Evolutionary conservation across 2,888 invertebrate species (phyloP), one percentile per base, ranked within the genome.

Genomic region (Calephelis perditalis): DNA sequence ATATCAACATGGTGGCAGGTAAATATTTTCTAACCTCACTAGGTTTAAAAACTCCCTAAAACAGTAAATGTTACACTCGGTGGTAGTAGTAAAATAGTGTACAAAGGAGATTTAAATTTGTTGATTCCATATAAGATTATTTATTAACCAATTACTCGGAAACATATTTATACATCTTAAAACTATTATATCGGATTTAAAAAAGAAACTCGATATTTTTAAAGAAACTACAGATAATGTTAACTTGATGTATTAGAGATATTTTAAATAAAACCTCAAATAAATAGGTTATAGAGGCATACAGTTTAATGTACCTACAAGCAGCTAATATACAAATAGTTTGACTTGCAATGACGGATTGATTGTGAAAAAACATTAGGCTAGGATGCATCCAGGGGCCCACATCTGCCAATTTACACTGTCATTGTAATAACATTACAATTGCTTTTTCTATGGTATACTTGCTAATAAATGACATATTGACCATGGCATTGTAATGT

Each of bases 21-120:
- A n/a, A 52, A 54, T 11, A 54, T 7, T 54, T 54, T 54, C 36
- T 54, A 54, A 54, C 36, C 54, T 54, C 54, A 54, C 11, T 54
- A 54, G 54, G n/a, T 54, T 11, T 54, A 35, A 52, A 52, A 54
- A 36, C n/a, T 36, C 54, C 11, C 52, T 54, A 35, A 54, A 54
- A 54, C 36, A 36, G 36, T 36, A 54, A 54, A n/a, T 54, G 7
- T 54, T 36, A 54, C 26, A 54, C n/a, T 54, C 5, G n/a, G 8
- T 40, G 40, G n/a, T 54, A n/a, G 52, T 52, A 35, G 35, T n/a
- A 52, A 52, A 52, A 35, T 26, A 26, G 26, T 54, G 52, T 54
- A 54, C 10, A 36, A 54, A 54, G 40, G 26, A 26, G 49, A 35
- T 52, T 35, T 54, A 35, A 54, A 54, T 35, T 15, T 9, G 10